Base-by-base conservation (phyloP, 2,113 vertebrate species). In the Odobenus rosmarus region DNA sequence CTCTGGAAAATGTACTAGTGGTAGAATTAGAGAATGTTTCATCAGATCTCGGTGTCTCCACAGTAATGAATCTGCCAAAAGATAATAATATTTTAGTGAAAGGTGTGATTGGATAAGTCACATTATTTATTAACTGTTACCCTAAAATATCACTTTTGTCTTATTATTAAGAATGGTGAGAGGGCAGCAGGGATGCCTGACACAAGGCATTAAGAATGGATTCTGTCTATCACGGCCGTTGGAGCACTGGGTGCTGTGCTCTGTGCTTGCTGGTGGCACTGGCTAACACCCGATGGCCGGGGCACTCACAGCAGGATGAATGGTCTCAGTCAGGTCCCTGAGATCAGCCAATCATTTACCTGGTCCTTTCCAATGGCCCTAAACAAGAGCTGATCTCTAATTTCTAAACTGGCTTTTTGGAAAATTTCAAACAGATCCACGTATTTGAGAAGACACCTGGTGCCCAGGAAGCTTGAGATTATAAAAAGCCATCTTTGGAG, bases 31-130 rank as follows among this genome's bases (percentile, higher is more conserved):
- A 99, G 97, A 98, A 98, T 98, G 98, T 98, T 98, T 98, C 98
- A 98, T 98, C 98, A 98, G 98, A 98, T 97, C 97, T 97, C 57
- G 93, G 98, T 98, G 98, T 98, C 98, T 98, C 97, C 98, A 96
- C 77, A 97, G 99, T 99, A 99, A 99, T 99, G 99, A 99, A 99
- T 99, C 99, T 99, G 99, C 99, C 99, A 99, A 99, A 99, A 99
- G 98, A 99, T 99, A 99, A 99, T 99, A 99, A 99, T 99, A 99
- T 99, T 98, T 99, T 99, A 99, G 98, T 98, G 98, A 98, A 99
- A 98, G 98, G 98, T 99, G 92, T 99, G 99, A 99, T 99, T 99
- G 98, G 99, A 99, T 99, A 99, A 99, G 99, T 99, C 99, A 99
- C 96, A 57, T 98, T 98, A 99, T 99, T 99, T 99, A 99, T 99